Evolutionary conservation across 2,113 vertebrate species (phyloP).

Genomic region (Esox niger): DNA sequence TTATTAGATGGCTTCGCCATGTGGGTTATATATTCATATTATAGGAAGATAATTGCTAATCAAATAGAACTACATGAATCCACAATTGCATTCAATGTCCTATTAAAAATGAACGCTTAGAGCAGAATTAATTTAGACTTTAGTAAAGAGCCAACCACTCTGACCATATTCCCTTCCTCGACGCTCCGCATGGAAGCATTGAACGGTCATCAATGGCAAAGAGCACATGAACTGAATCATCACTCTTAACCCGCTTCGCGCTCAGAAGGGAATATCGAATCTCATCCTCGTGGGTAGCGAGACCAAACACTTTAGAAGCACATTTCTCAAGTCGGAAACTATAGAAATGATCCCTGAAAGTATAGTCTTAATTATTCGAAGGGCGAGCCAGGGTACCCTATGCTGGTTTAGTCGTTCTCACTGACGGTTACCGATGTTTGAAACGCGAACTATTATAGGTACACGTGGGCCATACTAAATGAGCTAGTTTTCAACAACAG

Average conservation of each 20-base stretch:
- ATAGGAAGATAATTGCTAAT: too few relatives aligned
- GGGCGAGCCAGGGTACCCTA: background rate
- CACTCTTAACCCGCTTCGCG: constrained; percentile 35
- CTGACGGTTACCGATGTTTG: too few relatives aligned
- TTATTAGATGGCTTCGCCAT: too few relatives aligned
- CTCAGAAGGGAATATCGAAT: constrained; percentile 46
- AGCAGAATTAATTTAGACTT: too few relatives aligned
- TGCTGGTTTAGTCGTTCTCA: background rate
- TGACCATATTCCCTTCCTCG: constrained; percentile 51
- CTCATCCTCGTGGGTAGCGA: constrained; percentile 58
- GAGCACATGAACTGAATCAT: constrained; percentile 26
- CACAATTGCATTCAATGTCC: too few relatives aligned
- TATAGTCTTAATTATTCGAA: constrained; percentile 51
- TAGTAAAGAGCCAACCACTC: constrained; percentile 41
- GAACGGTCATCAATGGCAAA: constrained; percentile 60
- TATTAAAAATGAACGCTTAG: too few relatives aligned
- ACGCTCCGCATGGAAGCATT: rapidly evolving
- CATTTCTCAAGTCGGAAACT: constrained; percentile 60
- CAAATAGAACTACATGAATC: too few relatives aligned
- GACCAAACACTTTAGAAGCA: constrained; percentile 59
- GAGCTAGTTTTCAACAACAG: too few relatives aligned
- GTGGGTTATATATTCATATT: too few relatives aligned
- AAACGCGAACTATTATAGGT: too few relatives aligned
- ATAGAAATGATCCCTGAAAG: constrained; percentile 73
- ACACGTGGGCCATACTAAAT: too few relatives aligned